A percentile compares a stretch with the other conserved stretches of the same genome.
Evolutionary conservation across 2,888 invertebrate species (phyloP).

Genomic region (Schizotus pectinicornis): DNA sequence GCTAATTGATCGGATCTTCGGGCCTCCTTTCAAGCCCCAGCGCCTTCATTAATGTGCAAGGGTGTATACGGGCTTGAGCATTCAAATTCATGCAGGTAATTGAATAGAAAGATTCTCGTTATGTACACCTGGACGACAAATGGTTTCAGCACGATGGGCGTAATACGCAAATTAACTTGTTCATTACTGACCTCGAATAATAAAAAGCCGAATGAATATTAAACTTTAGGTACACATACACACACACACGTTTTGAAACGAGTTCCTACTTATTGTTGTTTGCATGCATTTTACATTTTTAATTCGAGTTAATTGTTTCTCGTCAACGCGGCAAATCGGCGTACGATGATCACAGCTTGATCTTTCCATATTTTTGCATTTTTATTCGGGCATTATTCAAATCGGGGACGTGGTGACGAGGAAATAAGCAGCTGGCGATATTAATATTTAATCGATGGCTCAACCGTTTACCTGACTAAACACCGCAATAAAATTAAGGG

Average conservation of each 20-base stretch:
- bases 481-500: too few relatives aligned
- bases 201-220: constrained; percentile 26
- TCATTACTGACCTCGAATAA: constrained; percentile 30
- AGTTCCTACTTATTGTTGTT: constrained; percentile 24
- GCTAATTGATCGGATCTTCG: too few relatives aligned
- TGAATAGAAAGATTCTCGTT: constrained; percentile 28
- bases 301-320: too few relatives aligned
- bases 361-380: too few relatives aligned
- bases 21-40: too few relatives aligned
- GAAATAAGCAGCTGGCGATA: too few relatives aligned
- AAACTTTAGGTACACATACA: constrained; percentile 14
- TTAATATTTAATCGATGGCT: too few relatives aligned
- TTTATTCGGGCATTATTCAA: too few relatives aligned
- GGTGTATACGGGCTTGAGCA: constrained; percentile 26
- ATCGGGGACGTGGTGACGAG: too few relatives aligned
- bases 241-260: not conserved
- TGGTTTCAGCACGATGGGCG: constrained; percentile 25
- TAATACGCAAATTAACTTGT: constrained; percentile 32
- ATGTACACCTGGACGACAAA: constrained; percentile 30
- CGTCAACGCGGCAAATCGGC: too few relatives aligned
- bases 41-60: constrained; percentile 8
- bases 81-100: constrained; percentile 29
- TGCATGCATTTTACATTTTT: constrained; percentile 10
- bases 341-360: too few relatives aligned
- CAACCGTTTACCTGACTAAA: too few relatives aligned